A percentile compares a stretch with the other conserved stretches of the same genome.
Evolutionary conservation across 2,888 invertebrate genomes (phyloP).

Genomic region (Cataglyphis cursor): DNA sequence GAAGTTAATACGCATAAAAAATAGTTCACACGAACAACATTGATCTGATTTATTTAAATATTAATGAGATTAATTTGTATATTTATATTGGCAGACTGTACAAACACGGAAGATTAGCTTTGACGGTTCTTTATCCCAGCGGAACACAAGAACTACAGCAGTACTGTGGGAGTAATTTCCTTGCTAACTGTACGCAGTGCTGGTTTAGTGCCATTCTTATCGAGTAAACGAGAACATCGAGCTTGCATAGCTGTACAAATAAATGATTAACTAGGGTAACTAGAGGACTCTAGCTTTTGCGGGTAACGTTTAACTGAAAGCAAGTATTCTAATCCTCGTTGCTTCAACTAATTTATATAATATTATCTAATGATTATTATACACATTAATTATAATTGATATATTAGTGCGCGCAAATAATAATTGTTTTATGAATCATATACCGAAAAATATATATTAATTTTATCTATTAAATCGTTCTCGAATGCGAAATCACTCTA

Average conservation of each 20-base stretch:
- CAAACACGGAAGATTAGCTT: neutral
- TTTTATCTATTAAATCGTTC: neutral
- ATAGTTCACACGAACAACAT: neutral
- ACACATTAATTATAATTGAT: neutral
- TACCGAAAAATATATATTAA: neutral
- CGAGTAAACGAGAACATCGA: neutral
- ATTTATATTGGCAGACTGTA: neutral
- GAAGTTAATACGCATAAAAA: neutral
- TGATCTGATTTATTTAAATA: neutral
- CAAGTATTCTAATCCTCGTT: neutral
- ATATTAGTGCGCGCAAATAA: neutral
- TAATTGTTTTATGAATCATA: neutral
- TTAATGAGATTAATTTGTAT: neutral
- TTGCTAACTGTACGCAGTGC: neutral
- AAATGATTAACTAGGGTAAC: neutral
- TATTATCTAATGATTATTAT: neutral
- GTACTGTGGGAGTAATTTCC: neutral
- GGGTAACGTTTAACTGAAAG: neutral
- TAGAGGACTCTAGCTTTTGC: neutral
- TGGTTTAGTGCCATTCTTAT: neutral
- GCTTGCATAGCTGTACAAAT: neutral
- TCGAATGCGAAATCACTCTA: neutral
- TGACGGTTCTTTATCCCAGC: neutral
- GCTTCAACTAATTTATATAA: neutral
- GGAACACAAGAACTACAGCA: neutral